Evolutionary conservation across 1,140 invertebrate species (phyloP).

Genomic region (Gyrodactylus salaris): DNA sequence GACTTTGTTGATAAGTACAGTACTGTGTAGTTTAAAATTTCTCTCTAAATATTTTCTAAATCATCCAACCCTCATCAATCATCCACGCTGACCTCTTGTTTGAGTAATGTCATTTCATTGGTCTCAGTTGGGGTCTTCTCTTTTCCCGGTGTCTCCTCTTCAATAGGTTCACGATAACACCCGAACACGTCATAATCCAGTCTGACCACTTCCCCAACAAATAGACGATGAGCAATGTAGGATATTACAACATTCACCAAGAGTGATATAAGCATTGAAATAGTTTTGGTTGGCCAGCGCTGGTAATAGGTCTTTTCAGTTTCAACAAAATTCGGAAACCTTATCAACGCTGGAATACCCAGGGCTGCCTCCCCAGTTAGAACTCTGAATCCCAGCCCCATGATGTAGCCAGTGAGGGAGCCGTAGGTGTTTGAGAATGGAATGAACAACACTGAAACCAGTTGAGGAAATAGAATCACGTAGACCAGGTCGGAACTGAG

Average conservation of each 20-base stretch:
- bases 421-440: slow-evolving; percentile 50
- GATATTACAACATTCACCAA: slow-evolving; percentile 23
- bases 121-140: neutral
- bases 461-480: slow-evolving; percentile 78
- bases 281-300: slow-evolving; percentile 24
- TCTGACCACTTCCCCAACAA: neutral
- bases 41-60: no score
- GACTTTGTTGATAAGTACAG: no score
- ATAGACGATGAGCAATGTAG: neutral
- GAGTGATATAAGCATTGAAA: slow-evolving; percentile 29
- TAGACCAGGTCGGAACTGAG: slow-evolving; percentile 89
- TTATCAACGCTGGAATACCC: slow-evolving; percentile 40
- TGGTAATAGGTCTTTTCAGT: slow-evolving; percentile 26
- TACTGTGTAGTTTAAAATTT: no score
- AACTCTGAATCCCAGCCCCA: slow-evolving; percentile 49
- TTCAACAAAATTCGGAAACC: slow-evolving; percentile 49
- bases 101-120: no score
- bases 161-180: neutral
- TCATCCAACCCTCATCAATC: no score
- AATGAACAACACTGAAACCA: slow-evolving; percentile 84
- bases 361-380: slow-evolving; percentile 52
- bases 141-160: neutral
- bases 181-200: neutral
- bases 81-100: no score
- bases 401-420: slow-evolving; percentile 41